phyloP scores from a whole-genome alignment of 1,140 invertebrate species.

The Rhagoletis zephyria region DNA sequence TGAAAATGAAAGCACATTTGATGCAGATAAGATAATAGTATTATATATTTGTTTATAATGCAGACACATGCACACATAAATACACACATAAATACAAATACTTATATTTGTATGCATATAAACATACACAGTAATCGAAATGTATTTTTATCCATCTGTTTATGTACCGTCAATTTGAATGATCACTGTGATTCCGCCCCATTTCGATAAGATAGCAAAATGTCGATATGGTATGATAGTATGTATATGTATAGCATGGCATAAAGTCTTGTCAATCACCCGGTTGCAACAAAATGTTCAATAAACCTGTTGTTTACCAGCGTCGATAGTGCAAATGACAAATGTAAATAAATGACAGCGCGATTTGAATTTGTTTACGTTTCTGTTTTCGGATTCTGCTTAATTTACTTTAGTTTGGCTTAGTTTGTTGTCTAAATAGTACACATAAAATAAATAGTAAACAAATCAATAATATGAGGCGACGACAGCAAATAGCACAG shows the following conservation, averaged over 20 bases:
- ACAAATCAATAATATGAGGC: constrained; percentile 19
- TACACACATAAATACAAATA: not conserved
- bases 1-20: too few species aligned
- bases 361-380: not conserved
- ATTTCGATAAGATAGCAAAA: constrained; percentile 13
- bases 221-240: not conserved
- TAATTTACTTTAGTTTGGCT: not conserved
- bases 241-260: not conserved
- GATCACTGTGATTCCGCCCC: not conserved
- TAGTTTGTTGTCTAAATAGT: constrained; percentile 21
- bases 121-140: too few species aligned
- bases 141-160: not conserved
- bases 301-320: not conserved
- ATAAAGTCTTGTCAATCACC: not conserved
- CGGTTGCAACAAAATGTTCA: constrained; percentile 6
- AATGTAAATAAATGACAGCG: constrained; percentile 16
- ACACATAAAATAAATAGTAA: not conserved
- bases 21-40: constrained; percentile 17
- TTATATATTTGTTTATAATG: not conserved
- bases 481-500: not conserved
- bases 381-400: not conserved
- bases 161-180: not conserved
- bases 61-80: too few species aligned
- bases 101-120: not conserved
- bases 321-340: constrained; percentile 20